phyloP scores from a whole-genome alignment of 2,888 invertebrate genomes.

The Ophion slaviceki region DNA sequence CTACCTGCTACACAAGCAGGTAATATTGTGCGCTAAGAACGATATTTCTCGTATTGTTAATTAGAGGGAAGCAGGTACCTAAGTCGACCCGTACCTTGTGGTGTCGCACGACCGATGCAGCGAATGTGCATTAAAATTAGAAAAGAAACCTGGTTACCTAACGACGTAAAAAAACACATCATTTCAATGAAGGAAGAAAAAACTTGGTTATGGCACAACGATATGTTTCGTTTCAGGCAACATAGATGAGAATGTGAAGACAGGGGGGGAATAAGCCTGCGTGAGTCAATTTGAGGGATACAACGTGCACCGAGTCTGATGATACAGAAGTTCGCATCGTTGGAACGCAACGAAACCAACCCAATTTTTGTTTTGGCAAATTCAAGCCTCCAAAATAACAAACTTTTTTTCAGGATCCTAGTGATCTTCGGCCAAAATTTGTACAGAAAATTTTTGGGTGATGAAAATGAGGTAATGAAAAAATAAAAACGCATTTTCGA shows the following conservation, averaged over 20 bases:
- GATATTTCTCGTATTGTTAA: conserved; percentile 54
- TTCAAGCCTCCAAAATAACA: no score
- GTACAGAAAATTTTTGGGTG: no score
- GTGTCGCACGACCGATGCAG: conserved; percentile 43
- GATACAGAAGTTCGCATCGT: no score
- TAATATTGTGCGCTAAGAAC: conserved; percentile 71
- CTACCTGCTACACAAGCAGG: conserved; percentile 68
- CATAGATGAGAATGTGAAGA: conserved; percentile 35
- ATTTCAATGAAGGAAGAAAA: conserved; percentile 22
- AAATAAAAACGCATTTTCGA: no score
- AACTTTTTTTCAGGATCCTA: no score
- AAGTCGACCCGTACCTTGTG: conserved; percentile 49
- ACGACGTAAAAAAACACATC: conserved; percentile 13
- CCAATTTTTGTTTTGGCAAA: no score
- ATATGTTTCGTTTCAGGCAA: conserved; percentile 45
- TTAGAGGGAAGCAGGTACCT: conserved; percentile 57
- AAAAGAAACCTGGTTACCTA: conserved; percentile 21
- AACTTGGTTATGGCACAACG: conserved; percentile 62
- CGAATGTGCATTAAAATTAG: conserved; percentile 2
- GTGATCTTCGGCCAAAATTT: no score
- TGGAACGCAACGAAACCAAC: no score
- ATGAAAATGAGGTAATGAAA: no score
- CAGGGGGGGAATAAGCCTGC: conserved; percentile 12
- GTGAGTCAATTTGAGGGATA: background rate
- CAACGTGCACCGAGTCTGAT: background rate